Conservation (phyloP, 2,888 invertebrate species). For the Emmelina monodactyla region DNA sequence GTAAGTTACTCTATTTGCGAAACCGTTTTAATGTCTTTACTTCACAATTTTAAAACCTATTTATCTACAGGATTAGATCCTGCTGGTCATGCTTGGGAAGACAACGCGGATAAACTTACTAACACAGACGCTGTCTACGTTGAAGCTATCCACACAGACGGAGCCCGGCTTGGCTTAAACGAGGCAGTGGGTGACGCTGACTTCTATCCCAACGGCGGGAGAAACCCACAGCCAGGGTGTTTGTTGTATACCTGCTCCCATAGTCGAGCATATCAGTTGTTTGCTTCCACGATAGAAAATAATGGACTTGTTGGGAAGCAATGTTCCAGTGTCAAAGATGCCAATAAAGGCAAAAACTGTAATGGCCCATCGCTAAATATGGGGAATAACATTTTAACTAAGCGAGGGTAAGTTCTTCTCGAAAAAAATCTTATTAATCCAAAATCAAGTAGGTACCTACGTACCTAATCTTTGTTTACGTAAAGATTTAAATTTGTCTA, state of each 20-base stretch:
- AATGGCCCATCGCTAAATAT: conserved; percentile 25
- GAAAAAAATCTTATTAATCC: not conserved
- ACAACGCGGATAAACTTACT: conserved; percentile 30
- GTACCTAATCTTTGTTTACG: too few species aligned
- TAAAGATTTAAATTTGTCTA: too few species aligned
- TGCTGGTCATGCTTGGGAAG: conserved; percentile 37
- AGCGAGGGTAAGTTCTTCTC: conserved; percentile 21
- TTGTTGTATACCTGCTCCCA: conserved; percentile 37
- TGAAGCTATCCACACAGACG: conserved; percentile 47
- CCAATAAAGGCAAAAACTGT: conserved; percentile 24
- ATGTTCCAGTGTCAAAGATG: conserved; percentile 28
- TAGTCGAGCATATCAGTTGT: conserved; percentile 29
- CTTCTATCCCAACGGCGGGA: conserved; percentile 51
- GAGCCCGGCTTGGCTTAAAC: conserved; percentile 35
- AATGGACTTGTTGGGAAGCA: conserved; percentile 31
- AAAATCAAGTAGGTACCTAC: too few species aligned
- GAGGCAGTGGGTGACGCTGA: conserved; percentile 31
- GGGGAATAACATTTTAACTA: conserved; percentile 31
- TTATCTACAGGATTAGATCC: conserved; percentile 36
- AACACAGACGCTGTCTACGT: conserved; percentile 31
- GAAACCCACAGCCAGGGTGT: conserved; percentile 42
- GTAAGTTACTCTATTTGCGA: conserved; percentile 19
- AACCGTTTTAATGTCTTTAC: not conserved
- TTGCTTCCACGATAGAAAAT: conserved; percentile 31
- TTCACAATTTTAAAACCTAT: conserved; percentile 2